Base-by-base conservation (phyloP, 2,113 vertebrate species). In the Lepidiolamprologus cunningtoni region DNA sequence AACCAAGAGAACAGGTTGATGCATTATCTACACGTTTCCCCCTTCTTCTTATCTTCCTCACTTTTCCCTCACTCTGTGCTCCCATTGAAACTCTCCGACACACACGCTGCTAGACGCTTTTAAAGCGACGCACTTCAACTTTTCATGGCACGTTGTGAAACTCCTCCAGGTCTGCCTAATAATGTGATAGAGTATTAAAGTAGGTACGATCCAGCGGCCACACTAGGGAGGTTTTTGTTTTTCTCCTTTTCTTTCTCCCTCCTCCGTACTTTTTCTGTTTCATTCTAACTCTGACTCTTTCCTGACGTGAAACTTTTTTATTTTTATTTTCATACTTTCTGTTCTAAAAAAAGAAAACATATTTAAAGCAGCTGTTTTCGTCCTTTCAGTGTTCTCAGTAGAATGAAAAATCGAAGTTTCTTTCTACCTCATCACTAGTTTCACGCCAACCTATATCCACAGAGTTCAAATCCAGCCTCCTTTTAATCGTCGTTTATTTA, bases 1-100 rank as follows among this genome's bases (percentile, higher is more conserved):
- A 95, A 93, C 93, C 96, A 87, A 96, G 95, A 96, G 95, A 97
- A 97, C 97, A 97, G 97, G 97, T 97, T 96, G 95, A 96, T 95
- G 92, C 94, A 91, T 91, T 93, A 88, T 89, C 91, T 92, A 86
- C 92, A 91, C 88, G 91, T 83, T 88, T 23, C 87, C 76, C 84
- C 68, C 5, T 35, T 61, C 76, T 37, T 63, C 73, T 71, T 45
- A 14, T 63, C 89, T 73, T 61, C 26, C 83, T 84, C 71, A 42
- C 42, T 84, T 47, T 91, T 61, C 86, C 47, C 71, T 86, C 66
- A 7, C 54, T 79, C 54, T 86, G 85, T 83, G 54, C 73, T 86
- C 76, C 84, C 87, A 90, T 84, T 89, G 80, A 90, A 92, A 89
- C 89, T 89, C 83, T 91, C 66, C 23, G 23, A 81, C 1, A 81